These are phyloP conservation scores for Lamellibrachia columna DNA, from an alignment of 2,888 invertebrate species.

Conservation along the genomic window DNA sequence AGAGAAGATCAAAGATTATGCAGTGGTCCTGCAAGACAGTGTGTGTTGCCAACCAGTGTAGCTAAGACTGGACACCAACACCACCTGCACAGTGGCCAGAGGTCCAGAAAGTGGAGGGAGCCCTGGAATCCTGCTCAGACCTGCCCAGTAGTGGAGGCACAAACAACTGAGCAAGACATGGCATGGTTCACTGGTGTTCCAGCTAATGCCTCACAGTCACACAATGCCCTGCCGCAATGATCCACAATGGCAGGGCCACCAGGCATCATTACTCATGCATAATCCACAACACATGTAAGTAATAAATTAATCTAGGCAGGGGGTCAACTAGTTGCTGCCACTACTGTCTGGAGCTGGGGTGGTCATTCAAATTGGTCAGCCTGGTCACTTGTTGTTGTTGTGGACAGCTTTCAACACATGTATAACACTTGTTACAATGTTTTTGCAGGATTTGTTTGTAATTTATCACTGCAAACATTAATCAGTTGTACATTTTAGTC, in stretches of 20 bases:
- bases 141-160: not conserved
- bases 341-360: not conserved
- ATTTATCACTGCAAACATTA: too few species aligned
- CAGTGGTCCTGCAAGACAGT: not conserved
- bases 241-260: not conserved
- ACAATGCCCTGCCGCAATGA: not conserved
- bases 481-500: not conserved
- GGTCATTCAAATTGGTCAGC: not conserved
- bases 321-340: not conserved
- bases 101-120: not conserved
- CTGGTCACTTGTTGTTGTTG: not conserved
- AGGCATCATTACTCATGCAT: slow-evolving; percentile 10
- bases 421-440: not conserved
- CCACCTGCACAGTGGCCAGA: not conserved
- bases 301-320: not conserved
- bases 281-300: slow-evolving; percentile 12
- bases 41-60: slow-evolving; percentile 4
- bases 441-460: not conserved
- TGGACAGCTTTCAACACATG: not conserved
- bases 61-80: not conserved
- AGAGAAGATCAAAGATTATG: not conserved
- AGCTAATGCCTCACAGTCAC: not conserved
- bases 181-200: not conserved
- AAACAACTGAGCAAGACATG: not conserved
- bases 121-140: not conserved